phyloP scores from a whole-genome alignment of 2,113 vertebrate genomes.

The Leptodactylus fuscus region DNA sequence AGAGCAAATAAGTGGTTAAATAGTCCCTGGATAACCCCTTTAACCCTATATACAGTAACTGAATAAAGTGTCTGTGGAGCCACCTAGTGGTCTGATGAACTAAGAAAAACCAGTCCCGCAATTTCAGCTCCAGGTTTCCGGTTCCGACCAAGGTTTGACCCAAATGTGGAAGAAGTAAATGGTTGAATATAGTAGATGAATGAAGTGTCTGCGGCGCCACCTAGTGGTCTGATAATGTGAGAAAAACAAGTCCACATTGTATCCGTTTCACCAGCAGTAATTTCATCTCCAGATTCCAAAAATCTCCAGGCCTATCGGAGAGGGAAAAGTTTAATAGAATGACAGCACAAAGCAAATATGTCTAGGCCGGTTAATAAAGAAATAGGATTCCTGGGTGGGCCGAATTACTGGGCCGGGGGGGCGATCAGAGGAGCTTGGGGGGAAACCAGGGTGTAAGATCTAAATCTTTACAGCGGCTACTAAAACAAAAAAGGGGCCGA shows the following conservation, averaged over 20 bases:
- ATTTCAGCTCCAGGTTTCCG: too few species aligned
- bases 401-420: neutral
- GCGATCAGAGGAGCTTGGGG: neutral
- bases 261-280: neutral
- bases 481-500: slow-evolving; percentile 9
- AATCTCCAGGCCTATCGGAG: neutral
- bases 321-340: slow-evolving; percentile 10
- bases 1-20: too few species aligned
- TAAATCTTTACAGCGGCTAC: neutral
- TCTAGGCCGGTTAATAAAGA: slow-evolving; percentile 5
- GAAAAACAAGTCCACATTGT: neutral
- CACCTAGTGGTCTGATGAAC: too few species aligned
- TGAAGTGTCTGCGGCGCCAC: neutral
- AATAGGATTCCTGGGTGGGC: slow-evolving; percentile 46
- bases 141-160: too few species aligned
- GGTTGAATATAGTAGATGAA: too few species aligned
- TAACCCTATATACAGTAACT: too few species aligned
- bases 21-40: too few species aligned
- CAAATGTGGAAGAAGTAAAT: too few species aligned
- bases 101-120: too few species aligned
- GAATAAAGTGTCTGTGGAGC: too few species aligned
- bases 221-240: neutral
- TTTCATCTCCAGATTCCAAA: neutral
- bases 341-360: slow-evolving; percentile 3
- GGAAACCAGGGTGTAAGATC: neutral